Conservation (phyloP, 2,888 invertebrate species). For the Silvanus unidentatus region DNA sequence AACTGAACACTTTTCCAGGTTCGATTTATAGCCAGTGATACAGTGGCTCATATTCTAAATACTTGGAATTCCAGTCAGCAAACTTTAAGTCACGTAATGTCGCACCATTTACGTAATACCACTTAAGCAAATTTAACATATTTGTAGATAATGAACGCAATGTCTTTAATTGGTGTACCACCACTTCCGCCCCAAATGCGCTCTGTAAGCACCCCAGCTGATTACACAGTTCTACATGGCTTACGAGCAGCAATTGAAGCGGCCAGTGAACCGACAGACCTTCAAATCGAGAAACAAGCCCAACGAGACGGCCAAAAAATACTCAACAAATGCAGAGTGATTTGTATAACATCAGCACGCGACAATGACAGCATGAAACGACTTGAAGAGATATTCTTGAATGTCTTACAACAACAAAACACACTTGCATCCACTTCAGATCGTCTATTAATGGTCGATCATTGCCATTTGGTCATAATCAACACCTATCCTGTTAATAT, state of each 20-base stretch:
- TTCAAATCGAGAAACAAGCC: conserved; percentile 56
- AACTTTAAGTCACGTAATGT: conserved; percentile 75
- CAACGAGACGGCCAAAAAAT: conserved; percentile 40
- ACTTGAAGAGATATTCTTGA: conserved; percentile 80
- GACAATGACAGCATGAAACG: conserved; percentile 83
- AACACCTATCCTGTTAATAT: conserved; percentile 81
- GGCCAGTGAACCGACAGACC: conserved; percentile 73
- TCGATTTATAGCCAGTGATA: conserved; percentile 81
- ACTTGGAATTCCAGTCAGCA: conserved; percentile 80
- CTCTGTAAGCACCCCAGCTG: conserved; percentile 53
- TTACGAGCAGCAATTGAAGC: conserved; percentile 81
- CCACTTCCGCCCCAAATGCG: conserved; percentile 47
- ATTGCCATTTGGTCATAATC: conserved; percentile 85
- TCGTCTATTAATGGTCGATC: conserved; percentile 70
- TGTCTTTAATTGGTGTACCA: conserved; percentile 76
- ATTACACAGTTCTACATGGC: conserved; percentile 73
- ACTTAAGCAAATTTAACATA: conserved; percentile 1
- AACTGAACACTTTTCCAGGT: conserved; percentile 51
- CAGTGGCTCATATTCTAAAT: conserved; percentile 77
- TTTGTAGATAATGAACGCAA: conserved; percentile 69
- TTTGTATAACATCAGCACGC: conserved; percentile 84
- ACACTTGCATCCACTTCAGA: conserved; percentile 58
- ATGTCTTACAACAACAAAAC: conserved; percentile 76
- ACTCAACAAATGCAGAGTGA: conserved; percentile 67
- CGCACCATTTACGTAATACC: too few species aligned